Evolutionary conservation across 1,140 invertebrate genomes (phyloP), one percentile per base, ranked within the genome.

Genomic region (Drosophila melanica): DNA sequence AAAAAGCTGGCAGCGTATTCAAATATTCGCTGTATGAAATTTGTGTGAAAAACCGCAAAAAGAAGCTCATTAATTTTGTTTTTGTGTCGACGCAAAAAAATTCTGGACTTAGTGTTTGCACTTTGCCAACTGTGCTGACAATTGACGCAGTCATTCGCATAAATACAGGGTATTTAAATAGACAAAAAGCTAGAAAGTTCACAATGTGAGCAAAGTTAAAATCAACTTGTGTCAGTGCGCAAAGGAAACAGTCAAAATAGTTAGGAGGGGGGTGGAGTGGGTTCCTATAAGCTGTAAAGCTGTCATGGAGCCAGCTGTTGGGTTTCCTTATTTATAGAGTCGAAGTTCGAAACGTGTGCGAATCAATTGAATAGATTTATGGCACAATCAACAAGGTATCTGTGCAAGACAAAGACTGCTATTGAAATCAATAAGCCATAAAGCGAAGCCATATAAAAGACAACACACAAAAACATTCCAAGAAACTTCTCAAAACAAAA

Each of bases 381-480:
- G 66, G 72, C 73, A 75, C 71, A 69, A 74, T 74, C 71, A 47
- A 47, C 30, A 33, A 54, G 65, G 37, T 60, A 70, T 51, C 47
- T 16, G 14, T 27, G 39, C 55, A 62, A 72, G 60, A 72, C 79
- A 77, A 73, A 73, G 67, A 59, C 35, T 77, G 50, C 72, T 78
- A 77, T 79, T 75, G 60, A 64, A 79, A 87, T 87, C 84, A 87
- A 87, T 87, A 89, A 76, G 79, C 79, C 82, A 77, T 87, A 89
- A 84, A 89, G 58, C 65, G 66, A 79, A 48, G 35, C 42, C 48
- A 70, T 50, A 55, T 23, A 66, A 66, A 12, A 54, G 10, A 73
- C 50, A 27, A 58, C 30, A 53, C 12, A 20, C 44, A 45, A 44
- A 47, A 59, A 67, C 69, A 72, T 53, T 72, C 30, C 30, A 39